phyloP scores from a whole-genome alignment of 2,888 invertebrate species.

The Glyphotaelius pellucidus region DNA sequence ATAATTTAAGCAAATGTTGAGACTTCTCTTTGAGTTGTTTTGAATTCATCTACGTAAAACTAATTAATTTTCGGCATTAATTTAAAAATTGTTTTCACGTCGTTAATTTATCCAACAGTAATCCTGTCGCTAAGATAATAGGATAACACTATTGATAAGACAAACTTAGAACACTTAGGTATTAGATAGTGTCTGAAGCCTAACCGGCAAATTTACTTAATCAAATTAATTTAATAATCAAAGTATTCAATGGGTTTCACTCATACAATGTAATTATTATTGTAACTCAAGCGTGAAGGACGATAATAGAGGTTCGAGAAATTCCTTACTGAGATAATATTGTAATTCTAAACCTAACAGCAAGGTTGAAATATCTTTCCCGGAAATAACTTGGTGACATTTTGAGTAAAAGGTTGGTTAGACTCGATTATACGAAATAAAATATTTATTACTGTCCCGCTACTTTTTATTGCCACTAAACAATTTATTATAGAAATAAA shows the following conservation, averaged over 20 bases:
- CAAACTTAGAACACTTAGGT: neutral
- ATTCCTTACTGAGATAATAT: neutral
- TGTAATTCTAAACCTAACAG: neutral
- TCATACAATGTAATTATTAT: neutral
- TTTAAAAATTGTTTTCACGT: neutral
- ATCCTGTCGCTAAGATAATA: neutral
- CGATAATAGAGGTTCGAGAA: neutral
- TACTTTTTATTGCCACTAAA: neutral
- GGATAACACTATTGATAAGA: neutral
- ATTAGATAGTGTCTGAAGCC: neutral
- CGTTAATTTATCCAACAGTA: neutral
- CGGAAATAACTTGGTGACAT: neutral
- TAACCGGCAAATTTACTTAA: neutral
- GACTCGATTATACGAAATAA: neutral
- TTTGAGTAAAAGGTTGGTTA: neutral
- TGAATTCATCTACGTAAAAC: neutral
- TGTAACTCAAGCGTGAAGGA: slow-evolving; percentile 3
- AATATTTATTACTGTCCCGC: neutral
- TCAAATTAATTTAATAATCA: neutral
- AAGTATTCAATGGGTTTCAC: neutral
- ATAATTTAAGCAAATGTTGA: too few species aligned
- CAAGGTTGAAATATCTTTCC: neutral
- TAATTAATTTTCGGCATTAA: neutral
- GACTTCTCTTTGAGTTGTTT: neutral
- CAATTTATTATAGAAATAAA: neutral